Evolutionary conservation across 2,113 vertebrate genomes (phyloP), one percentile per base, ranked within the genome.

Genomic region (Pelvicachromis taeniatus): DNA sequence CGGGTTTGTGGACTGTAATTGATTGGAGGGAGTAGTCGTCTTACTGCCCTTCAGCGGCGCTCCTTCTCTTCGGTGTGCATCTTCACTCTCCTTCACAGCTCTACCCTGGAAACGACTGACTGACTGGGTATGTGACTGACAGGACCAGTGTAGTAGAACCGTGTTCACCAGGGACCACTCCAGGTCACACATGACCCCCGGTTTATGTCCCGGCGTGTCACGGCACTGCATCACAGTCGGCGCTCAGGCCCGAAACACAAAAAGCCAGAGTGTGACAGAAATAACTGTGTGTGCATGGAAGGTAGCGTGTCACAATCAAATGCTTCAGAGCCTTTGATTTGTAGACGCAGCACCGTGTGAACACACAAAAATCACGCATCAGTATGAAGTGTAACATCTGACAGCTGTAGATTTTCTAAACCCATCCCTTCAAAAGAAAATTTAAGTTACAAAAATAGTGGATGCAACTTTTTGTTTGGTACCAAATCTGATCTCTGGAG

Each of bases 131-230:
- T 52, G 58, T 93, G 94, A 96, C 85, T 93, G 95, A 96, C 94
- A 86, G 89, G 87, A 87, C 77, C 91, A 85, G 85, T 82, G 91
- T 93, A 94, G 95, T 93, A 93, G 89, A 95, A 95, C 93, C 90
- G n/a, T 89, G 90, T 89, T 86, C 92, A 85, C 92, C 88, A 81
- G 91, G 92, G 92, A 93, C 73, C 68, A 68, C 87, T 77, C 78
- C 70, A 84, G 87, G 89, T 93, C 90, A 93, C 91, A 88, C 82
- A 87, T 92, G 90, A 91, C 92, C 92, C 70, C 86, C 82, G 35
- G 87, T 79, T 85, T 85, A 84, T 81, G 77, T 92, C 82, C 92
- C 88, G 16, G 23, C 2, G 58, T 86, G 90, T 89, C 50, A 79
- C 52, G 6, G 55, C 40, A 13, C 82, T 13, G 87, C 81, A 89